Evolutionary conservation across 2,113 vertebrate species (phyloP).

Genomic region (Tragelaphus imberbis): DNA sequence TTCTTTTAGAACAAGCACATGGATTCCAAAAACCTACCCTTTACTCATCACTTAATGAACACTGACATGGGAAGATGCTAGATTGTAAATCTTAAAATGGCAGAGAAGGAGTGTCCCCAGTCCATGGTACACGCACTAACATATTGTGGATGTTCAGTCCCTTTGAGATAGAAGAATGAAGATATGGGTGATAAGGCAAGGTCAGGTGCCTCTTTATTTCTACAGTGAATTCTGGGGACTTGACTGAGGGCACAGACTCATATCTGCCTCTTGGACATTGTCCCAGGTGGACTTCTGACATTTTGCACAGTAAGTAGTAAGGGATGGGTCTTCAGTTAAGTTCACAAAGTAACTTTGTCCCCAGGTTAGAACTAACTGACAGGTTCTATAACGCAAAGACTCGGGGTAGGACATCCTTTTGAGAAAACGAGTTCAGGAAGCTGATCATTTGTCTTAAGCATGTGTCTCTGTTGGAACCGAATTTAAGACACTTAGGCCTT

Average conservation of each 20-base stretch:
- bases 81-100: not conserved
- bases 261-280: not conserved
- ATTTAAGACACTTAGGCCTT: not conserved
- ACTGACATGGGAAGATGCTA: not conserved
- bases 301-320: not conserved
- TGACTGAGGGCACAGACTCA: not conserved
- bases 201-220: not conserved
- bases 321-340: not conserved
- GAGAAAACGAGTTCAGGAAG: not conserved
- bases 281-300: not conserved
- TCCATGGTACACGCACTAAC: not conserved
- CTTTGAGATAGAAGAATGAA: not conserved
- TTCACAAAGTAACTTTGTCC: not conserved
- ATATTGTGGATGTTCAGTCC: too few species aligned
- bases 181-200: rapidly evolving
- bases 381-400: not conserved
- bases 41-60: not conserved
- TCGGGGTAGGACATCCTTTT: not conserved
- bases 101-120: not conserved
- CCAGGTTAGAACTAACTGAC: not conserved
- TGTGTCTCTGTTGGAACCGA: not conserved
- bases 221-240: not conserved
- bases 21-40: not conserved
- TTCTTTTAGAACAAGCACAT: not conserved
- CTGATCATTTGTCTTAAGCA: not conserved